These are phyloP conservation scores for Pristis pectinata DNA, from an alignment of 2,797 vertebrate species.

Conservation along the genomic window DNA sequence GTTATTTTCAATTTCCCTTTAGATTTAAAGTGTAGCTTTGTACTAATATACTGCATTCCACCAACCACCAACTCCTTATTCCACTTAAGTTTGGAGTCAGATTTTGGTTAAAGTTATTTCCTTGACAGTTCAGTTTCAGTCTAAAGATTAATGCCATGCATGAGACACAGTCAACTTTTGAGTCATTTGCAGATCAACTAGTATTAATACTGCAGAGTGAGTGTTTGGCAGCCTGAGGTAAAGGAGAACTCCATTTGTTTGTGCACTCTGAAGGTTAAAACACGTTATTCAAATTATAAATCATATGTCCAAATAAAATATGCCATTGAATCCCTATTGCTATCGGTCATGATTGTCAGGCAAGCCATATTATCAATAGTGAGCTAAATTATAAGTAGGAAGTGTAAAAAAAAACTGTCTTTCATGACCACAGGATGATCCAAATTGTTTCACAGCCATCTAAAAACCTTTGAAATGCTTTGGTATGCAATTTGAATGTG, in stretches of 20 bases:
- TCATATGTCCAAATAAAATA: not conserved
- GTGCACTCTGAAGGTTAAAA: not conserved
- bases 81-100: not conserved
- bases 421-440: too few species aligned
- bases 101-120: not conserved
- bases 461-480: too few species aligned
- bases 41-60: not conserved
- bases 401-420: not conserved
- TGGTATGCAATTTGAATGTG: too few species aligned
- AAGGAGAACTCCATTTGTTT: not conserved
- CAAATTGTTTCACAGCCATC: too few species aligned
- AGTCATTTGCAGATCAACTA: not conserved
- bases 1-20: not conserved
- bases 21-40: not conserved
- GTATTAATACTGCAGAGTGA: not conserved
- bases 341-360: not conserved
- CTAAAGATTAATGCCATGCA: not conserved
- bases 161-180: not conserved
- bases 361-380: not conserved
- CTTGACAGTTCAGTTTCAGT: not conserved
- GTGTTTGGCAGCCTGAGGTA: not conserved
- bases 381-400: not conserved
- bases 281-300: not conserved
- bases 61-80: too few species aligned
- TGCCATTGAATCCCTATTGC: not conserved